phyloP scores from a whole-genome alignment of 2,797 vertebrate genomes.

The Acanthopagrus latus region DNA sequence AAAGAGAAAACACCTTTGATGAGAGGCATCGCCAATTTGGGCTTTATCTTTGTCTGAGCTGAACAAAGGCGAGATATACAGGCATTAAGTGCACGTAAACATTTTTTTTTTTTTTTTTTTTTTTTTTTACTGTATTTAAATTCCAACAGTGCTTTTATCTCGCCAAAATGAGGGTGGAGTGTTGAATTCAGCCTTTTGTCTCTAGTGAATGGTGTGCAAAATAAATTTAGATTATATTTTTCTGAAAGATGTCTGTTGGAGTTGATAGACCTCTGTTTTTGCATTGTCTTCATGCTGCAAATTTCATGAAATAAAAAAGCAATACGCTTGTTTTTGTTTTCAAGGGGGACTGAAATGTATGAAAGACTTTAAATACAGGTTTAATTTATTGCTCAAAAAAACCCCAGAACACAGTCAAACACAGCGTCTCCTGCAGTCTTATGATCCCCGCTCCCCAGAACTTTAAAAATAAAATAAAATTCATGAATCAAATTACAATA shows the following conservation, averaged over 20 bases:
- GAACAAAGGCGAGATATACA: slow-evolving; percentile 61
- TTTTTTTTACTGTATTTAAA: slow-evolving; percentile 14
- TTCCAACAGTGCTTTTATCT: slow-evolving; percentile 41
- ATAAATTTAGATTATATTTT: slow-evolving; percentile 13
- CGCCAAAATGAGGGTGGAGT: slow-evolving; percentile 13
- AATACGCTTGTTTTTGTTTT: not conserved
- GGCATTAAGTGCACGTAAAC: slow-evolving; percentile 49
- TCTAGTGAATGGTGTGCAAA: slow-evolving; percentile 6
- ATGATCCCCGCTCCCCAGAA: slow-evolving; percentile 11
- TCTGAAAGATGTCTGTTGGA: slow-evolving; percentile 3
- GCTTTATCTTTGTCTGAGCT: slow-evolving; percentile 63
- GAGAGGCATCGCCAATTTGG: slow-evolving; percentile 67
- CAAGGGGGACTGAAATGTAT: slow-evolving; percentile 1
- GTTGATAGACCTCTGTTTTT: not conserved
- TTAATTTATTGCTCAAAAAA: not conserved
- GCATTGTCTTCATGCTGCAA: not conserved
- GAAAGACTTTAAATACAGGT: too few species aligned
- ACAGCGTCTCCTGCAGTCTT: not conserved
- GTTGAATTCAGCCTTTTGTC: slow-evolving; percentile 20
- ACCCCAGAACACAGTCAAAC: slow-evolving; percentile 13
- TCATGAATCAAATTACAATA: slow-evolving; percentile 19
- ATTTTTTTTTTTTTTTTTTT: slow-evolving; percentile 19
- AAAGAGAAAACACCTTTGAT: slow-evolving; percentile 75
- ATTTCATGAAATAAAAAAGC: not conserved
- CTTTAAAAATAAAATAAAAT: slow-evolving; percentile 20